Percentiles rank a stretch among this genome's conserved stretches.
phyloP scores from a whole-genome alignment of 2,888 invertebrate species.

The Leptinotarsa rubiginosa region DNA sequence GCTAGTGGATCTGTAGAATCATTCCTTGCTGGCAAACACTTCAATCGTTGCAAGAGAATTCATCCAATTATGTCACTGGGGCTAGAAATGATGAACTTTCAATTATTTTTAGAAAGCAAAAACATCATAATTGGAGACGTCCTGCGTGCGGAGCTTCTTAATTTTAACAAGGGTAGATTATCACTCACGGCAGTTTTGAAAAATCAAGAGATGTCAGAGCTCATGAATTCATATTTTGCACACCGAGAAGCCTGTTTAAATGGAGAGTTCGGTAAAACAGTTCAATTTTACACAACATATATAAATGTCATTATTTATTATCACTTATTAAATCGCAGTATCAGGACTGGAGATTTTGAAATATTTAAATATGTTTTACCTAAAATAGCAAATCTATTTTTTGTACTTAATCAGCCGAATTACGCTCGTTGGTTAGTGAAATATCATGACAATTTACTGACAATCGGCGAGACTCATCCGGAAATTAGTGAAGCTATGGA shows the following conservation, averaged over 20 bases:
- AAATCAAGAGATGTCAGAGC: not conserved
- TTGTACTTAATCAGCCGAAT: not conserved
- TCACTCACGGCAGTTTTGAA: not conserved
- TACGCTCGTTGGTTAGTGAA: slow-evolving; percentile 18
- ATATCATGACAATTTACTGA: slow-evolving; percentile 19
- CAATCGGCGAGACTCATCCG: slow-evolving; percentile 22
- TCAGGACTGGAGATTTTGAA: slow-evolving; percentile 51
- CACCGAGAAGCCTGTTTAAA: not conserved
- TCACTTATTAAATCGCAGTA: slow-evolving; percentile 49
- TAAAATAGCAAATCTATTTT: not conserved
- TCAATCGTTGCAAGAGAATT: not conserved
- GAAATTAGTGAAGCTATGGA: slow-evolving; percentile 2
- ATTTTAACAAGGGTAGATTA: not conserved
- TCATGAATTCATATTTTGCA: not conserved
- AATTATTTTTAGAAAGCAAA: not conserved
- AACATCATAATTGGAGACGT: not conserved
- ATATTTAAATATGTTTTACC: not conserved
- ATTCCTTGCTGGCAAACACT: not conserved
- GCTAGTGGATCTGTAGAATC: not conserved
- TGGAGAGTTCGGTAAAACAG: slow-evolving; percentile 27
- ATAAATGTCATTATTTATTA: slow-evolving; percentile 54
- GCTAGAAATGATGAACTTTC: not conserved
- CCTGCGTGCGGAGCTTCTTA: not conserved
- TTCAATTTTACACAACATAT: slow-evolving; percentile 50
- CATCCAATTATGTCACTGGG: not conserved